Evolutionary conservation across 2,797 vertebrate genomes (phyloP).

Genomic region (Danio tinwini): DNA sequence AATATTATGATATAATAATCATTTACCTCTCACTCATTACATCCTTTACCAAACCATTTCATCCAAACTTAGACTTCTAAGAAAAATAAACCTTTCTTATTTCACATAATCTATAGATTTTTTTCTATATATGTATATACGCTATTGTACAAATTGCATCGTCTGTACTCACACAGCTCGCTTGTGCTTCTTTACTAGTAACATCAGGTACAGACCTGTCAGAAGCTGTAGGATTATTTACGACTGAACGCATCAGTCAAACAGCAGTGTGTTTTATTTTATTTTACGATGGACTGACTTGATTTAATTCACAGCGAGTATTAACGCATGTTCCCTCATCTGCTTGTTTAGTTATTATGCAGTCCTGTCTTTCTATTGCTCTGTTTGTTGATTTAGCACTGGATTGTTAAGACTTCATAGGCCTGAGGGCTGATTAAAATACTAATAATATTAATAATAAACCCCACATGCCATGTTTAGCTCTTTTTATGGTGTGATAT

Average conservation of each 20-base stretch:
- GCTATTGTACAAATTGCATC: conserved; percentile 26
- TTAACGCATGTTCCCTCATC: not conserved
- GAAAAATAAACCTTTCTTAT: conserved; percentile 61
- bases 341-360: not conserved
- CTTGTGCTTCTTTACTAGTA: conserved; percentile 49
- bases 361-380: conserved; percentile 1
- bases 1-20: not conserved
- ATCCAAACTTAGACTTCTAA: conserved; percentile 44
- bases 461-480: conserved; percentile 7
- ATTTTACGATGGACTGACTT: not conserved
- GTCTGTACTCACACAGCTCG: not conserved
- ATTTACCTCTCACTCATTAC: conserved; percentile 14
- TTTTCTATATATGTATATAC: conserved; percentile 23
- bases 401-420: not conserved
- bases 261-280: conserved; percentile 1
- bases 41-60: not conserved
- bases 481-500: conserved; percentile 9
- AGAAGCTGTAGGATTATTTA: not conserved
- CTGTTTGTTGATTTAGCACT: not conserved
- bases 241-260: conserved; percentile 16
- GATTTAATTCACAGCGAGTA: conserved; percentile 9
- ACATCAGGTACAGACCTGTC: not conserved
- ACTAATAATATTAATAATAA: conserved; percentile 5
- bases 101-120: conserved; percentile 16
- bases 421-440: conserved; percentile 6